phyloP scores from a whole-genome alignment of 2,888 invertebrate genomes.

The Drosophila lacicola region DNA sequence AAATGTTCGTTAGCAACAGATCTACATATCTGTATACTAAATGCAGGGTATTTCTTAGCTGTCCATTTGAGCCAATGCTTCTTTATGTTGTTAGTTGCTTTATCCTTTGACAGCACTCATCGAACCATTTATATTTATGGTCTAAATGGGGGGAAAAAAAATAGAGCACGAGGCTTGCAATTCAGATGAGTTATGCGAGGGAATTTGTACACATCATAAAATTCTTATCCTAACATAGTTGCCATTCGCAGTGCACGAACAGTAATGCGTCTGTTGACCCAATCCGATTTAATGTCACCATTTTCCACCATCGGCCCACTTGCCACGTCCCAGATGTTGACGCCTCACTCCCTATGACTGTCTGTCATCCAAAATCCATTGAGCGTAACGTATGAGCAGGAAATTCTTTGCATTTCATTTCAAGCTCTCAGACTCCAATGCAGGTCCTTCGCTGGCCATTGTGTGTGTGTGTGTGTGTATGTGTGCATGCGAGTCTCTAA shows the following conservation, averaged over 20 bases:
- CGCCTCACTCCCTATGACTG: not conserved
- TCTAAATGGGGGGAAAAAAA: not conserved
- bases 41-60: too few species aligned
- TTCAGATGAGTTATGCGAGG: slow-evolving; percentile 18
- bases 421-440: slow-evolving; percentile 8
- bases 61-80: too few species aligned
- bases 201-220: slow-evolving; percentile 24
- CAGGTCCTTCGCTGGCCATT: not conserved
- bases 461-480: not conserved
- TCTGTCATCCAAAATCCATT: slow-evolving; percentile 53
- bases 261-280: slow-evolving; percentile 51
- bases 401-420: slow-evolving; percentile 48
- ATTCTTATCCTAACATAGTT: slow-evolving; percentile 5
- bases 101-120: slow-evolving; percentile 3
- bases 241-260: slow-evolving; percentile 6
- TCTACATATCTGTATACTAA: too few species aligned
- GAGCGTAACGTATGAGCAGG: slow-evolving; percentile 50
- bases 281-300: slow-evolving; percentile 34
- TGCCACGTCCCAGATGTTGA: slow-evolving; percentile 14
- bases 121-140: slow-evolving; percentile 10
- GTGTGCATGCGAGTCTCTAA: not conserved
- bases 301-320: slow-evolving; percentile 3
- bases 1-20: too few species aligned
- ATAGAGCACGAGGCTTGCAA: slow-evolving; percentile 11
- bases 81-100: not conserved